Evolutionary conservation across 37 sponge, comb jelly and placozoan species (phyloP).

Genomic region (Amphimedon queenslandica): DNA sequence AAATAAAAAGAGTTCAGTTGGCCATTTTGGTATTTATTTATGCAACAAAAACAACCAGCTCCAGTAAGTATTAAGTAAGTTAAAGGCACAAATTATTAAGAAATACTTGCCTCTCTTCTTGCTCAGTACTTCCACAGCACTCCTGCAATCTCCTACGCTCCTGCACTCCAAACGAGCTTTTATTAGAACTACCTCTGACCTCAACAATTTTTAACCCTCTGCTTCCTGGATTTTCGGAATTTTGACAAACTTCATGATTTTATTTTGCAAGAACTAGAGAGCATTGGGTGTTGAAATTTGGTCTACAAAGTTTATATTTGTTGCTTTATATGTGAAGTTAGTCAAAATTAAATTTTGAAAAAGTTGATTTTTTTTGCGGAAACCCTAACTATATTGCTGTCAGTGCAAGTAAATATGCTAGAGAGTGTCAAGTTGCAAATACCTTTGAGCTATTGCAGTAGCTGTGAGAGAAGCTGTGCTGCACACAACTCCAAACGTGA

Average conservation of each 20-base stretch:
- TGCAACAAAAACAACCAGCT: not conserved
- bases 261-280: not conserved
- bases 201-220: not conserved
- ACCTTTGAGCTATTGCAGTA: too few relatives aligned
- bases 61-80: not conserved
- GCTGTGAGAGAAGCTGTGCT: too few relatives aligned
- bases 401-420: too few relatives aligned
- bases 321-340: not conserved
- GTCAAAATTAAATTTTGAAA: not conserved
- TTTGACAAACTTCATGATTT: too few relatives aligned
- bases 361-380: not conserved
- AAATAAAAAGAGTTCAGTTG: not conserved
- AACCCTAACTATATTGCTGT: constrained; percentile 1
- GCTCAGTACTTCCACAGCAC: too few relatives aligned
- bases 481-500: too few relatives aligned
- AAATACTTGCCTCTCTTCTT: not conserved
- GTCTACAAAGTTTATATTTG: not conserved
- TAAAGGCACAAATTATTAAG: not conserved
- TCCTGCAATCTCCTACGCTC: too few relatives aligned
- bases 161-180: too few relatives aligned
- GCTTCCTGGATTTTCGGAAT: not conserved
- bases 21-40: not conserved
- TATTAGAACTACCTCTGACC: not conserved
- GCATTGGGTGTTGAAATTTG: not conserved
- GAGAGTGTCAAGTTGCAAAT: too few relatives aligned